Evolutionary conservation across 2,797 vertebrate species (phyloP).

Genomic region (Semaprochilodus insignis): DNA sequence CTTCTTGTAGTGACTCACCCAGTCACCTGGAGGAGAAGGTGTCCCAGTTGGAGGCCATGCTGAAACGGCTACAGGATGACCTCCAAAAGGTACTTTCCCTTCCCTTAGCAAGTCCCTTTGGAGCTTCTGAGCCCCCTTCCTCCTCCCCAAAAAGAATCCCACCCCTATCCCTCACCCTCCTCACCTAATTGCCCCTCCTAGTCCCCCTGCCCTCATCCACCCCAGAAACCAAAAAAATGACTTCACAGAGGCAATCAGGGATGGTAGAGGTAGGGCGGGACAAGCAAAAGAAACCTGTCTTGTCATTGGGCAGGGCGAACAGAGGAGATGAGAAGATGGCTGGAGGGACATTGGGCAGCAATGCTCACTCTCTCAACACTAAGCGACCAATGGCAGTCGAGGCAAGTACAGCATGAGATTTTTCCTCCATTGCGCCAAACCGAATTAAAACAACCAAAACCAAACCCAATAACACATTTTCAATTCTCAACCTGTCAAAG

Average conservation of each 20-base stretch:
- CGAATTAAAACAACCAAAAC: conserved; percentile 39
- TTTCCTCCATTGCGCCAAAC: conserved; percentile 53
- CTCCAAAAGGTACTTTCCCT: conserved; percentile 88
- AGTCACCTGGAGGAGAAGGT: conserved; percentile 89
- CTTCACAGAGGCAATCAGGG: conserved; percentile 58
- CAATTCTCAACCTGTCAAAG: conserved; percentile 32
- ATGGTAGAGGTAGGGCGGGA: conserved; percentile 58
- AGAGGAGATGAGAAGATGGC: conserved; percentile 55
- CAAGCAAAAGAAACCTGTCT: conserved; percentile 59
- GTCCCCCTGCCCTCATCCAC: conserved; percentile 44
- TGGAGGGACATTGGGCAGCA: conserved; percentile 60
- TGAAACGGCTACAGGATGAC: conserved; percentile 90
- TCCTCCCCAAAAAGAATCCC: conserved; percentile 40
- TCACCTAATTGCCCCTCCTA: conserved; percentile 42
- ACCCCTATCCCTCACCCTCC: conserved; percentile 49
- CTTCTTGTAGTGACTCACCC: conserved; percentile 79
- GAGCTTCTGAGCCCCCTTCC: conserved; percentile 1
- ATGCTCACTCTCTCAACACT: conserved; percentile 66
- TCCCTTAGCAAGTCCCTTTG: conserved; percentile 31
- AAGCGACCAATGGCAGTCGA: conserved; percentile 57
- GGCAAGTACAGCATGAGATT: conserved; percentile 62
- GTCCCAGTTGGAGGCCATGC: conserved; percentile 87
- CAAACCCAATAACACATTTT: conserved; percentile 42
- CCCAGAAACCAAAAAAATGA: conserved; percentile 40
- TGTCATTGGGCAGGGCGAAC: conserved; percentile 57